Conservation (phyloP, 37 sponge, comb jelly and placozoan species). For the Axinella damicornis region DNA sequence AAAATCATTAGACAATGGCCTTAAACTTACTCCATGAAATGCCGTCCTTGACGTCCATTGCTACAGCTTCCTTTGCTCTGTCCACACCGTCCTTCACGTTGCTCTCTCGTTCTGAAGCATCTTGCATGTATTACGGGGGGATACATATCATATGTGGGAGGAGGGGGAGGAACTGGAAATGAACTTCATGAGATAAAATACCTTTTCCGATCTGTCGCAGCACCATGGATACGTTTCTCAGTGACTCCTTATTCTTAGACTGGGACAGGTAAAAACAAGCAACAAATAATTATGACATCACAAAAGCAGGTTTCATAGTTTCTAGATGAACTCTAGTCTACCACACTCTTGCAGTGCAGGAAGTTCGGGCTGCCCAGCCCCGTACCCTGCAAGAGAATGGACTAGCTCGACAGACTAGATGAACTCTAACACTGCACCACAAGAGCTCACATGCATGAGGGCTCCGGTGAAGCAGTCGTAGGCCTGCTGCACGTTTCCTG, state of each 20-base stretch:
- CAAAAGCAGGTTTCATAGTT: no score
- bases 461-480: conserved; percentile 84
- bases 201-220: conserved; percentile 77
- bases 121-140: conserved; percentile 10
- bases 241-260: conserved; percentile 69
- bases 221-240: conserved; percentile 82
- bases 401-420: no score
- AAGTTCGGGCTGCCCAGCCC: no score
- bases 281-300: no score
- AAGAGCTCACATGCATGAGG: conserved; percentile 63
- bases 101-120: conserved; percentile 43
- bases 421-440: no score
- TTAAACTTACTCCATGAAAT: conserved; percentile 81
- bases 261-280: conserved; percentile 21
- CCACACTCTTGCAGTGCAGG: no score
- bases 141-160: no score
- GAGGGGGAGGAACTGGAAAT: no score
- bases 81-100: conserved; percentile 71
- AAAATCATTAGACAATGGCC: no score
- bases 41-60: conserved; percentile 83
- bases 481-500: conserved; percentile 70
- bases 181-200: background rate
- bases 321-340: no score
- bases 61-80: conserved; percentile 83
- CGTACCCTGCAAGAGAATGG: no score